These are phyloP conservation scores for Antedon bifida DNA, from an alignment of 35 echinoderm and acorn worm species.

Conservation along the genomic window DNA sequence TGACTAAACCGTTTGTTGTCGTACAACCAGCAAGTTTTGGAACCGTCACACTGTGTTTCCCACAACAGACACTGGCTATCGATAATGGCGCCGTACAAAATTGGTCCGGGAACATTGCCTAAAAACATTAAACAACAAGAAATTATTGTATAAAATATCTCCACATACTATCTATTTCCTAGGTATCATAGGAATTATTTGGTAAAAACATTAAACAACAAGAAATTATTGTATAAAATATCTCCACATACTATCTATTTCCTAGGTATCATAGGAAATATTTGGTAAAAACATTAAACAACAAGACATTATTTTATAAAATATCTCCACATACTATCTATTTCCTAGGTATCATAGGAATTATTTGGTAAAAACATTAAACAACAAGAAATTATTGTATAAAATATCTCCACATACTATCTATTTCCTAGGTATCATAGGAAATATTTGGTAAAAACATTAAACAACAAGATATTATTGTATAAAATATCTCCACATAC, in stretches of 20 bases:
- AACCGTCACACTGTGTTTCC: slow-evolving; percentile 46
- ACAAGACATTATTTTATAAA: not conserved
- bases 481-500: not conserved
- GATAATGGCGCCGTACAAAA: slow-evolving; percentile 53
- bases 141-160: not conserved
- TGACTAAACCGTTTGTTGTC: slow-evolving; percentile 39
- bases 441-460: not conserved
- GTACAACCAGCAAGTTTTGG: slow-evolving; percentile 50
- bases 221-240: not conserved
- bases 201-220: not conserved
- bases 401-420: not conserved
- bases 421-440: not conserved
- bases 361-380: not conserved
- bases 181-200: not conserved
- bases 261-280: not conserved
- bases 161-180: not conserved
- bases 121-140: not conserved
- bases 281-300: not conserved
- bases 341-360: not conserved
- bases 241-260: not conserved
- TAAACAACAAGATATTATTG: not conserved
- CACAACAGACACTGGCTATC: slow-evolving; percentile 62
- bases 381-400: not conserved
- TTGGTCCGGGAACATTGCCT: slow-evolving; percentile 70
- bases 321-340: not conserved